These are phyloP conservation scores for Hypercompe scribonia DNA, from an alignment of 2,888 invertebrate species.

Conservation along the genomic window DNA sequence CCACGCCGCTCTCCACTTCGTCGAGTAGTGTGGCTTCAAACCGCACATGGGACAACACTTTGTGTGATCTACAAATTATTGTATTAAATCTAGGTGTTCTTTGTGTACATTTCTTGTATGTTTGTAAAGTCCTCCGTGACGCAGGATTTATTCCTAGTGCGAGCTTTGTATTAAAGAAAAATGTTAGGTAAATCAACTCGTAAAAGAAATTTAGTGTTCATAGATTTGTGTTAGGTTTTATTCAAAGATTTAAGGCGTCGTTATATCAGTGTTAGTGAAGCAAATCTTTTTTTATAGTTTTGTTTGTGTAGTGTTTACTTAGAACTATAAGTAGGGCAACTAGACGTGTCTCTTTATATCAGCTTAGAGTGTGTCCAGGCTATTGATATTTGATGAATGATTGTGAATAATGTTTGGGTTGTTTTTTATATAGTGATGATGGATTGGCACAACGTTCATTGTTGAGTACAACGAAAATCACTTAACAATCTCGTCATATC, in stretches of 20 bases:
- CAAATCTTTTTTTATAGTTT: constrained; percentile 13
- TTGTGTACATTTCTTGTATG: too few relatives aligned
- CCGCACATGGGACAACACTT: too few relatives aligned
- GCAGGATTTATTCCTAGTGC: too few relatives aligned
- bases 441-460: neutral
- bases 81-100: too few relatives aligned
- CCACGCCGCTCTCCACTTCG: too few relatives aligned
- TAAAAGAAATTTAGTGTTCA: neutral
- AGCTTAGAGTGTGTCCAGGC: constrained; percentile 9
- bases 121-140: too few relatives aligned
- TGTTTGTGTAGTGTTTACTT: constrained; percentile 1
- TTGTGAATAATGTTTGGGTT: neutral
- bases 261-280: neutral
- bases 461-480: neutral
- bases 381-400: neutral
- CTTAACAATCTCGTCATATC: neutral
- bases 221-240: neutral
- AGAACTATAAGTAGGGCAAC: neutral
- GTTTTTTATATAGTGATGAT: neutral
- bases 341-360: constrained; percentile 1
- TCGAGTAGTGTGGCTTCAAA: too few relatives aligned
- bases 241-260: neutral
- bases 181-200: neutral
- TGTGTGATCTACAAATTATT: too few relatives aligned
- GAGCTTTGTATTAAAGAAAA: too few relatives aligned